Evolutionary conservation across 2,888 invertebrate species (phyloP).

Genomic region (Sinhomidia bicolor): DNA sequence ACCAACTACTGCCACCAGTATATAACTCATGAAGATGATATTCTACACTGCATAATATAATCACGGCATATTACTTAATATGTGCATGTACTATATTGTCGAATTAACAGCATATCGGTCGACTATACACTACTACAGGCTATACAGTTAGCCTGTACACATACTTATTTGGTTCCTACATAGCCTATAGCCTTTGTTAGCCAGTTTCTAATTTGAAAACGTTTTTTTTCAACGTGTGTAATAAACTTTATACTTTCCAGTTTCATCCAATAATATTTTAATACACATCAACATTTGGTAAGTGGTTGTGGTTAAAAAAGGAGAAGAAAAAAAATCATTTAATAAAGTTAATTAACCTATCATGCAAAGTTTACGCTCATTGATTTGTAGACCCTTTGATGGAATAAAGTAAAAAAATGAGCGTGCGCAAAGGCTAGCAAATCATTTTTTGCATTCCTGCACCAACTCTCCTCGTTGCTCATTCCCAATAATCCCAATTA

Average conservation of each 20-base stretch:
- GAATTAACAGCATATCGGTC: no score
- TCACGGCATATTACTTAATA: no score
- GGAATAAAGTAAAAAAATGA: not conserved
- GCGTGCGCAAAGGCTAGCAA: not conserved
- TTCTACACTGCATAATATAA: no score
- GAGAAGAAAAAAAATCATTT: conserved; percentile 33
- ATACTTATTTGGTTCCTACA: conserved; percentile 1
- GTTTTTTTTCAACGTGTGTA: not conserved
- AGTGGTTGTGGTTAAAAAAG: no score
- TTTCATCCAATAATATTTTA: not conserved
- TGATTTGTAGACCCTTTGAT: conserved; percentile 16
- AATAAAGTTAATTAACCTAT: conserved; percentile 42
- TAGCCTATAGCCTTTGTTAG: no score
- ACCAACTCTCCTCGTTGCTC: not conserved
- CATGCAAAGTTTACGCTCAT: not conserved
- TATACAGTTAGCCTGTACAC: no score
- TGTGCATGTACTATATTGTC: no score
- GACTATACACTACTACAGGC: no score
- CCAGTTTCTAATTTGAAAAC: not conserved
- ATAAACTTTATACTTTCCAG: not conserved
- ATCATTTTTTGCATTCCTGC: not conserved
- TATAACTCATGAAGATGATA: no score
- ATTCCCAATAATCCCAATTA: not conserved
- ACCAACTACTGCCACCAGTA: not conserved
- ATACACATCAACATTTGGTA: not conserved